Evolutionary conservation across 2,113 vertebrate species (phyloP).

Genomic region (rat (Rattus norvegicus)): DNA sequence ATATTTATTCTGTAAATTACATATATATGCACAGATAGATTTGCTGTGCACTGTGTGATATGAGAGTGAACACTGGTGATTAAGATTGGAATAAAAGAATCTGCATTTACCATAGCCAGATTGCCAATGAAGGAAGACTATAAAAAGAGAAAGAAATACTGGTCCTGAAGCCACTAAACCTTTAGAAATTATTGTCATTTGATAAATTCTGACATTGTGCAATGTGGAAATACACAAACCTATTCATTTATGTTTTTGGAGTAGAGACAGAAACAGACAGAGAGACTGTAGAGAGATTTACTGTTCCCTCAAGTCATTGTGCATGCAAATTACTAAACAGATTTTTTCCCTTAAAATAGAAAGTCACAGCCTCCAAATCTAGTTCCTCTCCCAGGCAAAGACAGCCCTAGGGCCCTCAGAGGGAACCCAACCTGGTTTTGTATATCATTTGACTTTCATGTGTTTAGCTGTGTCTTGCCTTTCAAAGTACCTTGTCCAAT

Average conservation of each 20-base stretch:
- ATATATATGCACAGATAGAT: not conserved
- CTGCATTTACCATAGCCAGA: not conserved
- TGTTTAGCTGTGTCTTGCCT: not conserved
- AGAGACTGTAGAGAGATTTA: not conserved
- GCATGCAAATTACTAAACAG: not conserved
- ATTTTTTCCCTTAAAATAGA: not conserved
- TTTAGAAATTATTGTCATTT: not conserved
- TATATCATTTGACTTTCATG: no score
- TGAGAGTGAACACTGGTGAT: not conserved
- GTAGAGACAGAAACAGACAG: not conserved
- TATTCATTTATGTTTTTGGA: not conserved
- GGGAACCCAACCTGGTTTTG: no score
- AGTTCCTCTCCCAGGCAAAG: not conserved
- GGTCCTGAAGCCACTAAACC: not conserved
- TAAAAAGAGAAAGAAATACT: not conserved
- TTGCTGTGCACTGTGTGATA: not conserved
- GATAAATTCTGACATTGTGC: not conserved
- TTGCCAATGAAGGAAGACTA: not conserved
- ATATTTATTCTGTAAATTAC: not conserved
- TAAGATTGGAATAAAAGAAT: not conserved
- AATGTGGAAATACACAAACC: not conserved
- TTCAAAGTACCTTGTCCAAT: not conserved
- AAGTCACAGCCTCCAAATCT: not conserved
- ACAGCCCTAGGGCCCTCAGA: not conserved
- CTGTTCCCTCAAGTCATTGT: not conserved